These are phyloP conservation scores for Pseudorectes ferrugineus DNA, from an alignment of 2,113 vertebrate genomes.

Conservation along the genomic window DNA sequence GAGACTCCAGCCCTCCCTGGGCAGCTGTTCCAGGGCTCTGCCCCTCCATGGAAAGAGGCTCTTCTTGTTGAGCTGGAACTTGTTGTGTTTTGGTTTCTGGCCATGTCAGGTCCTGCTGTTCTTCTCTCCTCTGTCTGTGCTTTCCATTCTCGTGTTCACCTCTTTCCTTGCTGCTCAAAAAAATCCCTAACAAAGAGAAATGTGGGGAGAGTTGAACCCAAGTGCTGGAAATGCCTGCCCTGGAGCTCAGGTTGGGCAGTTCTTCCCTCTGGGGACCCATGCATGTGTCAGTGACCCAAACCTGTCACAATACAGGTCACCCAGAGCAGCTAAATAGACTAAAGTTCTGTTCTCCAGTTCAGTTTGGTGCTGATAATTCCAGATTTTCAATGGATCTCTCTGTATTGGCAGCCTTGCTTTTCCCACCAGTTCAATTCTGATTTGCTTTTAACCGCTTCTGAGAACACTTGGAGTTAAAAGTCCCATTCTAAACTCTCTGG, in stretches of 20 bases:
- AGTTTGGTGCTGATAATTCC: background rate
- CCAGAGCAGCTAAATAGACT: background rate
- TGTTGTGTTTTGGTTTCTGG: background rate
- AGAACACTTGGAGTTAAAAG: background rate
- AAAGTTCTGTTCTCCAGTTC: background rate
- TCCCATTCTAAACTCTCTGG: background rate
- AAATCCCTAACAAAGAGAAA: background rate
- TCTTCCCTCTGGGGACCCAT: background rate
- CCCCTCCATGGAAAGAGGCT: background rate
- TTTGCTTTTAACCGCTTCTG: background rate
- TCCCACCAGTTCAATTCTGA: background rate
- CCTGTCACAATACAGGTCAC: background rate
- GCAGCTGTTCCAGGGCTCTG: background rate
- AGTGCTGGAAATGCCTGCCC: background rate
- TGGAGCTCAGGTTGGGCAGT: background rate
- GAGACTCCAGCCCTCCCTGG: background rate
- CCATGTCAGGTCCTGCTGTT: background rate
- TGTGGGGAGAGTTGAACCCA: background rate
- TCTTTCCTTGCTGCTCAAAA: background rate
- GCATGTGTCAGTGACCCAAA: rapidly evolving
- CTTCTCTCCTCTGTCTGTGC: background rate
- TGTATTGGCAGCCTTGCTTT: background rate
- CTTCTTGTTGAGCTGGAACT: background rate
- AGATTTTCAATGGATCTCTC: rapidly evolving
- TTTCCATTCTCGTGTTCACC: background rate